Evolutionary conservation across 1,140 invertebrate species (phyloP), one percentile per base, ranked within the genome.

Genomic region (Pogonomyrmex barbatus): DNA sequence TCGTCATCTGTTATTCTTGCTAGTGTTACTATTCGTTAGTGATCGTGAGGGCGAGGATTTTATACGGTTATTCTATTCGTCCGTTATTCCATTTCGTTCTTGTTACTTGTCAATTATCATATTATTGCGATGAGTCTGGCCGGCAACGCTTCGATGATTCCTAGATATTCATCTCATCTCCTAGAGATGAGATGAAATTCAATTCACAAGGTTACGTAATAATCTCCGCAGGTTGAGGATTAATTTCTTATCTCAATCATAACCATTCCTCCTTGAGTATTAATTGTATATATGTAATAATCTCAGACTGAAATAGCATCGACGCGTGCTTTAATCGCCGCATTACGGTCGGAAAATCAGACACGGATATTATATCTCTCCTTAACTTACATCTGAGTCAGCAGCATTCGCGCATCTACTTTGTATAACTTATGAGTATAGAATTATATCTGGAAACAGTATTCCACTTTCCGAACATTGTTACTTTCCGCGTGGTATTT

Each of bases 121-220:
- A 33, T 33, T 9, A 33, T 10, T 45, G 12, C 33, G 45, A 87
- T n/a, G 50, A 50, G 4, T 70, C 47, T 39, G 36, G 0, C 2
- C 5, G n/a, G 14, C 24, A 24, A 24, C 33, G 85, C 81, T 76
- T 67, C 68, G 56, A 12, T 50, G 84, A 62, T 30, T 89, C 45
- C 56, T 60, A n/a, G 39, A 76, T 45, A 65, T 73, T n/a, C n/a
- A n/a, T n/a, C n/a, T n/a, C n/a, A n/a, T n/a, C n/a, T n/a, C n/a
- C n/a, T n/a, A n/a, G n/a, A n/a, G n/a, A 47, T 67, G 75, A 89
- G 76, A 89, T 71, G 56, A 71, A 89, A 86, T 67, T 86, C 33
- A 56, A 81, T 62, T 45, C 33, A 17, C 76, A 88, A 89, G 88
- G 87, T 68, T 73, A 63, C 24, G 45, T 10, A 1, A 52, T 84